A percentile compares a stretch with the other conserved stretches of the same genome.
Conservation (phyloP, 92 coral and sea anemone species). For the Umimayanthus kanabou region DNA sequence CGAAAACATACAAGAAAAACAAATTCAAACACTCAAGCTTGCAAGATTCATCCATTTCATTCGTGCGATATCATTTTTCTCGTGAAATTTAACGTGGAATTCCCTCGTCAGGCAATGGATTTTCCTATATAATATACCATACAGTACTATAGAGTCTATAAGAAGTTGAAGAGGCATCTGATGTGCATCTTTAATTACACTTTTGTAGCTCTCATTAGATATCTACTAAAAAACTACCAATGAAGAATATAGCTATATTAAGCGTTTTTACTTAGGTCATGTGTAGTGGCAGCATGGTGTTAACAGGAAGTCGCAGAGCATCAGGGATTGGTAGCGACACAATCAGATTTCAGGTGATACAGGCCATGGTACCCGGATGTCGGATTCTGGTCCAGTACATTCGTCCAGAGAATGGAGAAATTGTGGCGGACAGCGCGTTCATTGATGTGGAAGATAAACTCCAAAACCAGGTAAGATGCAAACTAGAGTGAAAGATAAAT, state of each 20-base stretch:
- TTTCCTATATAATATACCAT: too few species aligned
- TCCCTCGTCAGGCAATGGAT: too few species aligned
- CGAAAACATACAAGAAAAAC: too few species aligned
- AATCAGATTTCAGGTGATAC: neutral
- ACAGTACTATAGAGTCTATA: too few species aligned
- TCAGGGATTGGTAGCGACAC: neutral
- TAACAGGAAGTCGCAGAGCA: neutral
- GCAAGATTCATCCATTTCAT: too few species aligned
- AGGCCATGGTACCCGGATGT: slow-evolving; percentile 28
- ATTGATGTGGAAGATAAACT: slow-evolving; percentile 17
- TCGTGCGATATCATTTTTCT: too few species aligned
- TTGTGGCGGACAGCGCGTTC: slow-evolving; percentile 5
- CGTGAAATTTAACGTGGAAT: too few species aligned
- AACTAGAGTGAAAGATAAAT: neutral
- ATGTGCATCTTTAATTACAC: too few species aligned
- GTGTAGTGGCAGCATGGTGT: slow-evolving; percentile 15
- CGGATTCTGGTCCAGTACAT: slow-evolving; percentile 13
- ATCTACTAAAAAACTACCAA: neutral
- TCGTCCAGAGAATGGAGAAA: slow-evolving; percentile 11
- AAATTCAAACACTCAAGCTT: too few species aligned
- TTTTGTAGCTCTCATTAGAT: neutral
- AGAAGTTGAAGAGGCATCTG: too few species aligned
- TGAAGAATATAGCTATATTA: neutral
- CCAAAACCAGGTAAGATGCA: slow-evolving; percentile 2
- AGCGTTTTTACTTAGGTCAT: neutral